Base-by-base conservation (phyloP, 1,140 invertebrate genomes). In the Dufourea novaeangliae region DNA sequence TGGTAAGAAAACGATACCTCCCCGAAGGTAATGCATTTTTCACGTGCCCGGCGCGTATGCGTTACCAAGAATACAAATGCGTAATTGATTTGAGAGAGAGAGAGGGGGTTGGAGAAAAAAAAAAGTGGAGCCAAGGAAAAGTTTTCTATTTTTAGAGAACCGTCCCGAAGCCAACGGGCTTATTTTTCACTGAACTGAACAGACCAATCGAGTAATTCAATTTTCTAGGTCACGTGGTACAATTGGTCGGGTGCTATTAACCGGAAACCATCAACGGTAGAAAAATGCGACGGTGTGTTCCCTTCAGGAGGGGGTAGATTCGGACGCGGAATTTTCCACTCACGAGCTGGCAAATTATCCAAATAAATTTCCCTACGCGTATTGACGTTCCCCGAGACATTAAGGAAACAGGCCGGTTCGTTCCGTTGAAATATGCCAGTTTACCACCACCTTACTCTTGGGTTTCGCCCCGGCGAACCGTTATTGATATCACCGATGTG, bases 401-500 rank as follows among this genome's bases (percentile, higher is more conserved):
- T 68, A 82, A 70, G 66, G 50, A 57, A 69, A 41, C 50, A 29
- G 25, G n/a, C n/a, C 46, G 52, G 74, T 81, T 70, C 61, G 57
- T 37, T 34, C 52, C 11, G 57, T 46, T 67, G 73, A 73, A 82
- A 73, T 67, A 72, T 50, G 67, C 50, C 75, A 37, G 63, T 54
- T 66, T 82, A 29, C 56, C 62, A 62, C 25, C 27, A 44, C 62
- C 37, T 12, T 2, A 5, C 14, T 56, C 77, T 64, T n/a, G n/a
- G n/a, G n/a, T n/a, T 14, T 27, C 75, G 20, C 20, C 6, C 46
- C 46, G 46, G n/a, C 39, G 41, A 27, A 62, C 62, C 54, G 46
- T 81, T 82, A 83, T 78, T 73, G 74, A 78, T 82, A 83, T 78
- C 80, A 71, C 46, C 57, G 68, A n/a, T n/a, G 41, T 14, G 29